phyloP scores from a whole-genome alignment of 2,797 vertebrate genomes.

The Diglossa cyanea region DNA sequence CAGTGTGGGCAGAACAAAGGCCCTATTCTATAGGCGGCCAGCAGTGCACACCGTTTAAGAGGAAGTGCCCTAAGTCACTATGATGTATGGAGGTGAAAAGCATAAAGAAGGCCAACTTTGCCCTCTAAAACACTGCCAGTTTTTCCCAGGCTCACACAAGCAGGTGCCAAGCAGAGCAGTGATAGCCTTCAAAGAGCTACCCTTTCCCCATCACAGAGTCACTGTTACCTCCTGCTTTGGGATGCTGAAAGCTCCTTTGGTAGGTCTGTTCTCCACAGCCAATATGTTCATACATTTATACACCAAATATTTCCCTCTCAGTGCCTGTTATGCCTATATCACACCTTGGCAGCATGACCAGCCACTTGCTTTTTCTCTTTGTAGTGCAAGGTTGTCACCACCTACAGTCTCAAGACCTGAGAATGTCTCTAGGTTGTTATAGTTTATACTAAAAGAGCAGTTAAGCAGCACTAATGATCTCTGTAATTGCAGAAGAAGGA shows the following conservation, averaged over 20 bases:
- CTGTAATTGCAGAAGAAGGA: neutral
- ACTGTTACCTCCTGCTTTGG: neutral
- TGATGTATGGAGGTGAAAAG: neutral
- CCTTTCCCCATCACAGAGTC: accelerated
- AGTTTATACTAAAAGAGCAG: neutral
- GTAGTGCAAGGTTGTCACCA: neutral
- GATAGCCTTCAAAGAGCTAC: neutral
- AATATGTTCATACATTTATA: neutral
- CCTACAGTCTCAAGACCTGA: neutral
- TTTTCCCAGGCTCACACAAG: neutral
- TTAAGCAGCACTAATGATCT: neutral
- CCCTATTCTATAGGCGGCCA: neutral
- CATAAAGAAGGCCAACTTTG: neutral
- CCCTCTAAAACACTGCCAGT: neutral
- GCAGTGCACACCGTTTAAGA: neutral
- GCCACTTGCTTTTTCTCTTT: neutral
- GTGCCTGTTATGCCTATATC: neutral
- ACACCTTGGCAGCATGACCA: neutral
- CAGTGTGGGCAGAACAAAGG: neutral
- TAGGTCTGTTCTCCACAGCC: neutral
- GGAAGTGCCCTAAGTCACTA: neutral
- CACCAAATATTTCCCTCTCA: neutral
- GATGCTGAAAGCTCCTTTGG: neutral
- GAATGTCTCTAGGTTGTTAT: neutral
- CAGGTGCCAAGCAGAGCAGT: neutral